Evolutionary conservation across 2,113 vertebrate genomes (phyloP), one percentile per base, ranked within the genome.

Genomic region (Ailuropoda melanoleuca): DNA sequence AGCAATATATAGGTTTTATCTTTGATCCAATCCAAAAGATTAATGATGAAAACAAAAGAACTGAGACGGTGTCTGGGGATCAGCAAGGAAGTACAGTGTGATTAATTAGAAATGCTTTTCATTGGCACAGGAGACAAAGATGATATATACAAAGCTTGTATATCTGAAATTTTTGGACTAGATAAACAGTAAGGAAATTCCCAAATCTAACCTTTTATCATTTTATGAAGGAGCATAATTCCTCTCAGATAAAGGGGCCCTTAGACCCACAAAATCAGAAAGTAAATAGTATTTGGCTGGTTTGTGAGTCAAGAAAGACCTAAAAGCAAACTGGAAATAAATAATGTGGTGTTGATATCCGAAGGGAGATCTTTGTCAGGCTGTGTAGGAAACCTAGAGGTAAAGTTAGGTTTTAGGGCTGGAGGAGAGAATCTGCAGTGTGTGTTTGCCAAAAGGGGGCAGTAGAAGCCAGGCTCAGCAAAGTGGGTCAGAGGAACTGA

Each of bases 261-360:
- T 34, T 64, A 85, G 18, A 43, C 12, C n/a, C n/a, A n/a, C 23
- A 62, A 50, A 87, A 84, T 24, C 34, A 88, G 13, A 60, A 83
- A 93, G 26, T 8, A 84, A 86, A 72, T 80, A 29, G n/a, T 56
- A 60, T 80, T 86, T 82, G 81, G 21, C 4, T 24, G 46, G 9
- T 81, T 95, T 94, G 43, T 24, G 74, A 72, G 21, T 89, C 17
- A 53, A 62, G 46, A 68, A 53, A 62, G 46, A 68, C 12, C 5
- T 87, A 81, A 85, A 88, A 88, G n/a, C 21, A 93, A 96, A 70
- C 11, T 26, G n/a, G 39, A 82, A 86, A 58, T 83, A 77, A 84
- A 8, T 39, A 64, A 43, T 39, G 46, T 9, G 14, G 31, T 43
- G 11, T 21, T 78, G 34, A 43, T 26, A 46, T 39, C 17, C 14